These are phyloP conservation scores for Limosa lapponica DNA, from an alignment of 2,797 vertebrate genomes.

Conservation along the genomic window DNA sequence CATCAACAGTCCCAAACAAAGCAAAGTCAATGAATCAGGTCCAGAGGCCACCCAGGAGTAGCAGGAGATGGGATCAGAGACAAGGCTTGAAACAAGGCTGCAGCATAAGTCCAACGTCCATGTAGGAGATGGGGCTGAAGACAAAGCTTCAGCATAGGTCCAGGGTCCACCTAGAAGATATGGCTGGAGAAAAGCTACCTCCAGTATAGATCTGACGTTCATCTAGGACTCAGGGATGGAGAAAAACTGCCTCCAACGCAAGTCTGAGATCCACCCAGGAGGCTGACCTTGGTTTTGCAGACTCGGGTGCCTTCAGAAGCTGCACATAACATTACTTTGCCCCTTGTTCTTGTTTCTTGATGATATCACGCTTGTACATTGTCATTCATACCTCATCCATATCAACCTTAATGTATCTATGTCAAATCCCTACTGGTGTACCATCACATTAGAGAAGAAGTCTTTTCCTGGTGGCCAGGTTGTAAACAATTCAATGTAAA, in stretches of 20 bases:
- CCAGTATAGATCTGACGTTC: not conserved
- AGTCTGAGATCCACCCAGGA: not conserved
- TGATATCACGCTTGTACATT: not conserved
- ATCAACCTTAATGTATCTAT: not conserved
- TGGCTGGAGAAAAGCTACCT: not conserved
- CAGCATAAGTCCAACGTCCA: fast-evolving
- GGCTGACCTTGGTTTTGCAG: not conserved
- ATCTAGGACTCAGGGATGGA: not conserved
- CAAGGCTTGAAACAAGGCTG: not conserved
- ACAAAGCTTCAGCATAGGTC: not conserved
- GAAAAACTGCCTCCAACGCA: not conserved
- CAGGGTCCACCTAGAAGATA: not conserved
- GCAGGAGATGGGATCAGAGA: not conserved
- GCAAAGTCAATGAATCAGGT: not conserved
- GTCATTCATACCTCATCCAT: not conserved
- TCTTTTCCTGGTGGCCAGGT: not conserved
- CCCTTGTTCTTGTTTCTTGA: not conserved
- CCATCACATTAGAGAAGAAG: fast-evolving
- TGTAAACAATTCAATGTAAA: not conserved
- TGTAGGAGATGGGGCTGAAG: not conserved
- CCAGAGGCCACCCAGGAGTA: not conserved
- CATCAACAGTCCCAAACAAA: not conserved
- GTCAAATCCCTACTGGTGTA: not conserved
- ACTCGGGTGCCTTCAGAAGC: not conserved
- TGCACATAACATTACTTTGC: not conserved